These are phyloP conservation scores for Podiceps cristatus DNA, from an alignment of 2,113 vertebrate genomes.

Conservation along the genomic window DNA sequence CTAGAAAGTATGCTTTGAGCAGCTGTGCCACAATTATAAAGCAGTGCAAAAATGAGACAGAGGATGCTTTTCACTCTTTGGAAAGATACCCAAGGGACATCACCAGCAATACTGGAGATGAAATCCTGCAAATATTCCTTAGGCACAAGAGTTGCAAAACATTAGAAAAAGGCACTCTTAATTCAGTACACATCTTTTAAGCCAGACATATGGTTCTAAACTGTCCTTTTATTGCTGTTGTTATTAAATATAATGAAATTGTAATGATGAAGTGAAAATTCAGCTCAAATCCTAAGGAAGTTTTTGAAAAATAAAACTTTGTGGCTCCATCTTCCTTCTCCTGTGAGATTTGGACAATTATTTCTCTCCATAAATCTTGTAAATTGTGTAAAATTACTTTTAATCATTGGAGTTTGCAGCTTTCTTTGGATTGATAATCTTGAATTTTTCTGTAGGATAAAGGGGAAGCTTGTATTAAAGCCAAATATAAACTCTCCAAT, in stretches of 20 bases:
- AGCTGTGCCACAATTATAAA: not conserved
- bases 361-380: not conserved
- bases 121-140: not conserved
- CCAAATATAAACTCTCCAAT: not conserved
- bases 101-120: not conserved
- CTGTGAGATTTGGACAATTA: not conserved
- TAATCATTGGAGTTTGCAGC: not conserved
- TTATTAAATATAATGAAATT: not conserved
- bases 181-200: not conserved
- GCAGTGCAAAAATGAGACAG: not conserved
- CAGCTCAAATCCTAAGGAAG: not conserved
- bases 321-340: rapidly evolving
- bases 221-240: not conserved
- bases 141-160: not conserved
- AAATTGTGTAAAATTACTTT: not conserved
- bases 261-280: not conserved
- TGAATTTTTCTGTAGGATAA: not conserved
- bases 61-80: not conserved
- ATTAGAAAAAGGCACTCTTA: not conserved
- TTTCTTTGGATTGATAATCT: not conserved
- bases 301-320: not conserved
- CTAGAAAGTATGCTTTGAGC: not conserved
- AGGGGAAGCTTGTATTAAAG: not conserved
- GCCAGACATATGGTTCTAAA: not conserved
- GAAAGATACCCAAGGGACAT: not conserved